Percentiles rank a stretch among this genome's conserved stretches.
These are phyloP conservation scores for Eretmocerus hayati DNA, from an alignment of 2,888 invertebrate species.

Conservation along the genomic window DNA sequence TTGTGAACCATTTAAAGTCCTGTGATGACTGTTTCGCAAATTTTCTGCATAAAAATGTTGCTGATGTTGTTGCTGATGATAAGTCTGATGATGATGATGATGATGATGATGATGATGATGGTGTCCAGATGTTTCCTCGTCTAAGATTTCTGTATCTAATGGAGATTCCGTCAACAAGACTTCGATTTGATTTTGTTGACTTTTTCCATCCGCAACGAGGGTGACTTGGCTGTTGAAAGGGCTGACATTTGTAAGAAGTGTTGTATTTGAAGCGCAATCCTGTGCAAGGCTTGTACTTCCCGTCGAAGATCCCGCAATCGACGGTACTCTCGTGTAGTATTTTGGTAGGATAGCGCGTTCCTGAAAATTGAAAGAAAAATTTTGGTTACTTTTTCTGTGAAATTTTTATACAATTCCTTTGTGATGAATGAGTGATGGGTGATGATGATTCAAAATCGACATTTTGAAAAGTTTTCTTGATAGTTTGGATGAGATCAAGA, in stretches of 20 bases:
- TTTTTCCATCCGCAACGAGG: conserved; percentile 28
- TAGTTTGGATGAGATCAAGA: too few species aligned
- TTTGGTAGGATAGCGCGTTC: conserved; percentile 36
- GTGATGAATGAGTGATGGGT: too few species aligned
- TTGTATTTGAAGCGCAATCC: conserved; percentile 42
- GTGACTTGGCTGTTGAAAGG: conserved; percentile 44
- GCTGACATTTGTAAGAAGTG: conserved; percentile 40
- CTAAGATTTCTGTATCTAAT: too few species aligned
- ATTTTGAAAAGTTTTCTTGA: too few species aligned
- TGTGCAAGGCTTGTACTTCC: conserved; percentile 33
- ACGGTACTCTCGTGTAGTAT: conserved; percentile 38
- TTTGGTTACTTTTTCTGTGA: too few species aligned
- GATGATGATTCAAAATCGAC: too few species aligned
- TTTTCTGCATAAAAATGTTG: conserved; percentile 41
- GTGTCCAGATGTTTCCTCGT: too few species aligned
- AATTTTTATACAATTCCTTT: too few species aligned
- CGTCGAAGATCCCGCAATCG: conserved; percentile 30
- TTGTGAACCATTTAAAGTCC: conserved; percentile 29
- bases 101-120: background rate
- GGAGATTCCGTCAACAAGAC: background rate
- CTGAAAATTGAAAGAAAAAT: conserved; percentile 28
- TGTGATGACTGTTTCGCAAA: conserved; percentile 34
- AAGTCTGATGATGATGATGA: background rate
- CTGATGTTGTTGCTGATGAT: conserved; percentile 5
- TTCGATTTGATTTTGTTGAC: background rate